Evolutionary conservation across 2,797 vertebrate genomes (phyloP), one percentile per base, ranked within the genome.

Genomic region (Coilia nasus): DNA sequence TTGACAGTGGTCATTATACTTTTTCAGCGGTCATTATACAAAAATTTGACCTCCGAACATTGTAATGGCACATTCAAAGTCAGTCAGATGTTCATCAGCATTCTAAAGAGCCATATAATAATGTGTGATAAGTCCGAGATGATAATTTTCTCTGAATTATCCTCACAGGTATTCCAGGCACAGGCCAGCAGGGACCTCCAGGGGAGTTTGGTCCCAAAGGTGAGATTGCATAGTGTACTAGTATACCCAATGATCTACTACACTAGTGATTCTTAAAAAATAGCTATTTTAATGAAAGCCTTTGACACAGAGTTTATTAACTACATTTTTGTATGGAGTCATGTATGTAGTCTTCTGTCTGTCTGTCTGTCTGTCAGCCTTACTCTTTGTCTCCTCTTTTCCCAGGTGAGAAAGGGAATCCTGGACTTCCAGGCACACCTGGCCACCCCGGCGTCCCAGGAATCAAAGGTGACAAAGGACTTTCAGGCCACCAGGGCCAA

Each of bases 401-500:
- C 85, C n/a, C 90, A 99, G 98, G 98, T 93, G 93, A 95, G 0
- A 98, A 97, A 94, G 98, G 98, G 0, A 95, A 94, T 0, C 91
- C 94, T 87, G 98, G 98, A 15, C 92, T 97, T 83, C 97, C 98
- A 23, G 98, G 98, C 81, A 93, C 94, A 82, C 95, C 98, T 0
- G 98, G 98, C 78, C 96, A 91, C 7, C 92, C 98, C 0, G 98
- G 98, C 71, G 90, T 98, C 81, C 96, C 98, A 84, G 98, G 98
- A 28, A 82, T 92, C 86, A 99, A 98, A 95, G 98, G 98, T 6
- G 97, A 99, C 11, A 97, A 95, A 91, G 98, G 98, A 59, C 89
- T 93, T 83, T 3, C 86, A 62, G 98, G 98, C 81, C 82, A 85
- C 44, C 94, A 94, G 0, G 98, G 98, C 21, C 93, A 92, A 0